Percentiles rank a stretch among this genome's conserved stretches.
Conservation (phyloP, 2,888 invertebrate species). For the Tromatobia lineatoria region DNA sequence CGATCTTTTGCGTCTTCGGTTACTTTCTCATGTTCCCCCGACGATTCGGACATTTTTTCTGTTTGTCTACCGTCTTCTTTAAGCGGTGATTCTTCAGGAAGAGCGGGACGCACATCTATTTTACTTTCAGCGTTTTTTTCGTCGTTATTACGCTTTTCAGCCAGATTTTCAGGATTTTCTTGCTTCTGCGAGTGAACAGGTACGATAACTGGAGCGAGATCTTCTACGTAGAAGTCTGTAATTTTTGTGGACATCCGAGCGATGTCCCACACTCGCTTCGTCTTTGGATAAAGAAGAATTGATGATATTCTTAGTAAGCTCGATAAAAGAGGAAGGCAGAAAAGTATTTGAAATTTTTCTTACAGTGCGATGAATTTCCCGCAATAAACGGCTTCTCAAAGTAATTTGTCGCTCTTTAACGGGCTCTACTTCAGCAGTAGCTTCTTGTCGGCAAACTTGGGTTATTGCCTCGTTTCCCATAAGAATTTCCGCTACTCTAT, state of each 20-base stretch:
- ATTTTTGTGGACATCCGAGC: constrained; percentile 72
- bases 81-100: not conserved
- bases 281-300: constrained; percentile 68
- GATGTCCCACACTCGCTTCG: constrained; percentile 80
- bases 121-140: not conserved
- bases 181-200: not conserved
- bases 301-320: not conserved
- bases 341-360: constrained; percentile 43
- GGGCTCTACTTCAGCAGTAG: constrained; percentile 34
- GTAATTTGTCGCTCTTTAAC: not conserved
- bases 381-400: constrained; percentile 75
- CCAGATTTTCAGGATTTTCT: not conserved
- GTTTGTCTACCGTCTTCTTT: not conserved
- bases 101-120: not conserved
- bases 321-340: constrained; percentile 23
- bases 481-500: constrained; percentile 85
- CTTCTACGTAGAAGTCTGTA: constrained; percentile 77
- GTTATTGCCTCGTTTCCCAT: constrained; percentile 81
- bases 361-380: constrained; percentile 75
- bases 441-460: constrained; percentile 69
- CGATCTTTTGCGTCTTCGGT: not conserved
- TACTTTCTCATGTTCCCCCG: not conserved
- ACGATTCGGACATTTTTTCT: constrained; percentile 9
- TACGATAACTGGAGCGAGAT: constrained; percentile 68
- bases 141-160: not conserved